A percentile compares a stretch with the other conserved stretches of the same genome.
These are phyloP conservation scores for Oreonectes daqikongensis DNA, from an alignment of 2,797 vertebrate species.

Conservation along the genomic window DNA sequence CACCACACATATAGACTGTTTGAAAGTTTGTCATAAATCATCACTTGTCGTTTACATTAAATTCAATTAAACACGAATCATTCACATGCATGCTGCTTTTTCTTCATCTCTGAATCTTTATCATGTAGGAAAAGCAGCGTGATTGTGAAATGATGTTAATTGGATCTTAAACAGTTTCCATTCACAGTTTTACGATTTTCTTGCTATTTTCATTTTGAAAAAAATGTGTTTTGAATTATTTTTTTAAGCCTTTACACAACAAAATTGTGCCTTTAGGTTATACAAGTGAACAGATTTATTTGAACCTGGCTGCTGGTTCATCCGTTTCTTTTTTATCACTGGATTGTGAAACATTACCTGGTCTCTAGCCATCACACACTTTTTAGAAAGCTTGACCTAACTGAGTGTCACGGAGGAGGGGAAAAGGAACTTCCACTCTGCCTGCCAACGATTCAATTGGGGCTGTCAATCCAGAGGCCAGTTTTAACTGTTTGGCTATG, in stretches of 20 bases:
- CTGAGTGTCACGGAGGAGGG: slow-evolving; percentile 10
- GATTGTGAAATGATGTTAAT: not conserved
- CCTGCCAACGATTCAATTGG: slow-evolving; percentile 46
- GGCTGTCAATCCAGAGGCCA: slow-evolving; percentile 39
- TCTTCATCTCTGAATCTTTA: not conserved
- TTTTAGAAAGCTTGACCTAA: slow-evolving; percentile 25
- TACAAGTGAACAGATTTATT: not conserved
- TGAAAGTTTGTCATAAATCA: not conserved
- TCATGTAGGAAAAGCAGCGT: not conserved
- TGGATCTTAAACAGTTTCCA: not conserved
- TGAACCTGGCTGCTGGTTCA: not conserved
- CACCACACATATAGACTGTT: not conserved
- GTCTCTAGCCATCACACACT: not conserved
- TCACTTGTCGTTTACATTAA: not conserved
- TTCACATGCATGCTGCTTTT: not conserved
- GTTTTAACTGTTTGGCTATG: slow-evolving; percentile 24
- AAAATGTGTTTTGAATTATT: not conserved
- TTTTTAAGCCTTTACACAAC: not conserved
- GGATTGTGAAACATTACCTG: slow-evolving; percentile 26
- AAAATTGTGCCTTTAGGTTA: not conserved
- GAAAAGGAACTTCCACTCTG: slow-evolving; percentile 24
- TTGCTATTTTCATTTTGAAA: not conserved
- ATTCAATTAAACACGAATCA: not conserved
- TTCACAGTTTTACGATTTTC: not conserved
- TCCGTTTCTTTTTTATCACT: slow-evolving; percentile 19